Evolutionary conservation across 37 sponge, comb jelly and placozoan genomes (phyloP).

Genomic region (Theonella swinhoei): DNA sequence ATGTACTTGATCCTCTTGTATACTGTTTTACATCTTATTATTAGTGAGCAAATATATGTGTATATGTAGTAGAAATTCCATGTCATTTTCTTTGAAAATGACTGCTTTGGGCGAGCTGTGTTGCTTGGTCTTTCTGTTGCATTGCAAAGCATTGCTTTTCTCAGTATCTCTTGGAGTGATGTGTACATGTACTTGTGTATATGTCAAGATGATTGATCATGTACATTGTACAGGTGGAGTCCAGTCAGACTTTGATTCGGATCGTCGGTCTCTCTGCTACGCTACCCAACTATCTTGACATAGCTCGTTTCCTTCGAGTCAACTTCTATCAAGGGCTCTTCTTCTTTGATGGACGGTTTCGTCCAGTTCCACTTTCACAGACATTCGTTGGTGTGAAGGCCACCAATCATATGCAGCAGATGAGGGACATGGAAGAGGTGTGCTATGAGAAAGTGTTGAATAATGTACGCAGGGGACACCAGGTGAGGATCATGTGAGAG

Average conservation of each 20-base stretch:
- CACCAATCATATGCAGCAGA: constrained; percentile 66
- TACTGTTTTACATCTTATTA: no score
- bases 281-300: constrained; percentile 97
- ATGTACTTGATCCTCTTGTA: no score
- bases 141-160: no score
- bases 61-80: no score
- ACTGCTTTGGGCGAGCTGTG: no score
- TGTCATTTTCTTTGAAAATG: no score
- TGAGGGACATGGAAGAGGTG: constrained; percentile 90
- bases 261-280: constrained; percentile 99
- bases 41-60: background rate
- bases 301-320: constrained; percentile 93
- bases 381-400: constrained; percentile 91
- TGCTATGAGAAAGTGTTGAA: constrained; percentile 95
- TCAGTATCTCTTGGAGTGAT: no score
- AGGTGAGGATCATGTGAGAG: constrained; percentile 63
- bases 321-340: constrained; percentile 90
- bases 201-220: no score
- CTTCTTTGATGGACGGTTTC: constrained; percentile 95
- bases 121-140: no score
- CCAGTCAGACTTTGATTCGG: constrained; percentile 93
- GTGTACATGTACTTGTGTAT: no score
- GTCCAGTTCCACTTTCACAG: constrained; percentile 96
- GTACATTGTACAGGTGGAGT: constrained; percentile 95
- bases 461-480: constrained; percentile 75